Conservation (phyloP, 2,888 invertebrate genomes). For the Parasteatoda lunata region DNA sequence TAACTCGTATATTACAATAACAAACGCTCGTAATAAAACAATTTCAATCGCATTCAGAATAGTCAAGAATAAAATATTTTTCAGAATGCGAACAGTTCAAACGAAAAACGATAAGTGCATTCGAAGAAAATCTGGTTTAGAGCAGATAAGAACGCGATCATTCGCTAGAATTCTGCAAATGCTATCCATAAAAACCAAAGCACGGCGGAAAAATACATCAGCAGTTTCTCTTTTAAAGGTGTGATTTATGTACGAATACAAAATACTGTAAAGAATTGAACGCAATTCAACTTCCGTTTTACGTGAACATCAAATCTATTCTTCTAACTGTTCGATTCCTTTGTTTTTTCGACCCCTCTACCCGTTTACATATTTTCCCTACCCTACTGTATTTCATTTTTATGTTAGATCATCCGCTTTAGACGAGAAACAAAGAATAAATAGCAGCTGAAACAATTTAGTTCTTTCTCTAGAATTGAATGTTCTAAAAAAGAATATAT, state of each 20-base stretch:
- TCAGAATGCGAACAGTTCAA: neutral
- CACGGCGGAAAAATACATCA: constrained; percentile 53
- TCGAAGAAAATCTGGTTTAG: constrained; percentile 42
- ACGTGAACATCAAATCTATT: constrained; percentile 43
- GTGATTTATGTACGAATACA: constrained; percentile 51
- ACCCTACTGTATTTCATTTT: constrained; percentile 40
- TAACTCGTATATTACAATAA: too few relatives aligned
- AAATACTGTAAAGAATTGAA: constrained; percentile 51
- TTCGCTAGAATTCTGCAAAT: constrained; percentile 35
- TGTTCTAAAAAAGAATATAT: constrained; percentile 24
- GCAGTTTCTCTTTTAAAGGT: constrained; percentile 6
- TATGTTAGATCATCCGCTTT: constrained; percentile 51
- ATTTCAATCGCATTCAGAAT: too few relatives aligned
- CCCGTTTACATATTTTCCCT: neutral
- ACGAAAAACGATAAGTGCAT: constrained; percentile 4
- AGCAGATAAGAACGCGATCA: constrained; percentile 39
- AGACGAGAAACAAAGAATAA: constrained; percentile 32
- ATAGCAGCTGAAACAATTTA: constrained; percentile 54
- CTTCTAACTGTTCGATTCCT: constrained; percentile 8
- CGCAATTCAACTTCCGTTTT: constrained; percentile 35
- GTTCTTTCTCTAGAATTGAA: constrained; percentile 48
- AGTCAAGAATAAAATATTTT: too few relatives aligned
- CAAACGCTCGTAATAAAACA: too few relatives aligned
- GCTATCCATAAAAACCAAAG: constrained; percentile 33
- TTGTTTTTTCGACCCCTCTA: neutral